Evolutionary conservation across 23 tunicate genomes (phyloP), one percentile per base, ranked within the genome.

Genomic region (Clavelina lepadiformis): DNA sequence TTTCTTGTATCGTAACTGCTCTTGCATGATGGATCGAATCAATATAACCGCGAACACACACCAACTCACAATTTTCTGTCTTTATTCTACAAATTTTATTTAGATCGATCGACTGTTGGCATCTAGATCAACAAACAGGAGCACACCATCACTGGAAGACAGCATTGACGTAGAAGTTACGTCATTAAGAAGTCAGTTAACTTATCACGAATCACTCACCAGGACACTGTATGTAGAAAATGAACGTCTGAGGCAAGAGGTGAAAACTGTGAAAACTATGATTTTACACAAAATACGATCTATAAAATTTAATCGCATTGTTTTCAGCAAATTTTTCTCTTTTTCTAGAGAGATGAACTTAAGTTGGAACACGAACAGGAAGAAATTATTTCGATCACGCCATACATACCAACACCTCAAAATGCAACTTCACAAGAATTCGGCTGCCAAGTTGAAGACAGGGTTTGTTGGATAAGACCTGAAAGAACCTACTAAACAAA

Each of bases 181-280:
- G 32, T 20, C 71, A 3, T 25, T 74, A 1, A 51, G 24, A 47
- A 63, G 80, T 63, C 80, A 74, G 37, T 21, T 74, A 2, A 63
- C 28, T 15, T 62, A 63, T 35, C 69, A 74, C 38, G 58, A 62
- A 28, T 62, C 80, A 2, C 51, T 62, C 21, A 74, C 80, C 24
- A 32, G 51, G 25, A 74, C 80, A 3, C 50, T 74, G 50, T 63
- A 35, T 56, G 30, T 32, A 1, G 80, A 74, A 63, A 74, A 74
- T 63, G 71, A 62, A 36, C 33, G 80, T 34, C 31, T 74, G 28
- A 72, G 78, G 59, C 25, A 72, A 28, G 78, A 72, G 78, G 78
- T 72, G 49, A 41, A 15, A 41, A 41, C 49, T 41, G 11, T 41
- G 49, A 41, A 41, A 41, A 41, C 11, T 15, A 41, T 41, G 11